A percentile compares a stretch with the other conserved stretches of the same genome.
Evolutionary conservation across 2,113 vertebrate genomes (phyloP).

Genomic region (Brachyhypopomus gauderio): DNA sequence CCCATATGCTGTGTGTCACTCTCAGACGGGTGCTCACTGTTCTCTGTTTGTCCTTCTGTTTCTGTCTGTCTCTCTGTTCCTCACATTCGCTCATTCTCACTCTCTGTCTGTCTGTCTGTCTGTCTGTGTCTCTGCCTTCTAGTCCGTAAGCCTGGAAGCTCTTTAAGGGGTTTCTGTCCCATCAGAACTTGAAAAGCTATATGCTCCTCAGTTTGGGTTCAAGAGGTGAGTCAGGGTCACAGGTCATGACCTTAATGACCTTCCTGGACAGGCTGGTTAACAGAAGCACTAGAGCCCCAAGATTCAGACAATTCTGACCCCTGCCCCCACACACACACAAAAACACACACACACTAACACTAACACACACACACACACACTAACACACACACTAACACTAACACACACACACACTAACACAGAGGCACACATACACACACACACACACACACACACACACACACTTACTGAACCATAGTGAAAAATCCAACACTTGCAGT

Average conservation of each 20-base stretch:
- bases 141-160: constrained; percentile 16
- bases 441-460: neutral
- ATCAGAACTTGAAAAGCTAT: constrained; percentile 53
- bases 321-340: too few species aligned
- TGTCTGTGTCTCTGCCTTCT: neutral
- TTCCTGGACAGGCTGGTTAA: constrained; percentile 50
- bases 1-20: neutral
- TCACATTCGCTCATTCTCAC: neutral
- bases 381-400: constrained; percentile 37
- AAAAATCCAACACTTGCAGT: neutral
- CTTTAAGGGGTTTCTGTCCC: constrained; percentile 44
- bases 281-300: constrained; percentile 62
- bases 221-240: constrained; percentile 7
- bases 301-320: too few species aligned
- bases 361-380: constrained; percentile 13
- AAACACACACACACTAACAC: neutral
- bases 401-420: constrained; percentile 10
- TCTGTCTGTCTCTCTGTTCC: neutral
- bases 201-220: constrained; percentile 25
- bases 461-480: neutral
- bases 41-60: neutral
- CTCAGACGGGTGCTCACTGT: neutral
- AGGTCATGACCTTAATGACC: constrained; percentile 14
- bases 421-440: neutral
- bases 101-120: neutral